These are phyloP conservation scores for Platycheirus albimanus DNA, from an alignment of 2,888 invertebrate genomes.

Conservation along the genomic window DNA sequence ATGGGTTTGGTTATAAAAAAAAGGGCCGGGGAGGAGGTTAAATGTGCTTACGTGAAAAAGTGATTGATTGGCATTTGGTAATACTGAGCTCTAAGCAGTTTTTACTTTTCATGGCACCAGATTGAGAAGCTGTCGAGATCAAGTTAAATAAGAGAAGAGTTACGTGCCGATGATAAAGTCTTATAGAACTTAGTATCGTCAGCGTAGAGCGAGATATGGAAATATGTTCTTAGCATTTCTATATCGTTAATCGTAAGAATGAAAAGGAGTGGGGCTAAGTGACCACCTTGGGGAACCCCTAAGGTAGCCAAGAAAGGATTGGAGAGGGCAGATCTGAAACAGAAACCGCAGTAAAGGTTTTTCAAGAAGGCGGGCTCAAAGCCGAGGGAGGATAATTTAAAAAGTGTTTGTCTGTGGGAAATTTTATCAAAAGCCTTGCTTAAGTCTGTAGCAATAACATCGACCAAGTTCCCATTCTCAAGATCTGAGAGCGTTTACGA, in stretches of 20 bases:
- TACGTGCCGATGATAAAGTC: neutral
- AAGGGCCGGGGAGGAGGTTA: neutral
- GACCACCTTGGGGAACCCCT: neutral
- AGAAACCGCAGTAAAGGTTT: too few relatives aligned
- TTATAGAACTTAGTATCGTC: neutral
- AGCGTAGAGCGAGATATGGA: neutral
- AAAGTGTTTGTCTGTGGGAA: too few relatives aligned
- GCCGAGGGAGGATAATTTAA: too few relatives aligned
- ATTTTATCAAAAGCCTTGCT: too few relatives aligned
- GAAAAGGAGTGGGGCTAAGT: constrained; percentile 1
- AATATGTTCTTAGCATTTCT: neutral
- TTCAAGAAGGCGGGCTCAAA: too few relatives aligned
- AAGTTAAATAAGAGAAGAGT: neutral
- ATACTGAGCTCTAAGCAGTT: constrained; percentile 1
- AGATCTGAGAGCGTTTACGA: too few relatives aligned
- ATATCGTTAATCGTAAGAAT: neutral
- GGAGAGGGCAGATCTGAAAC: too few relatives aligned
- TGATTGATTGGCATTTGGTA: neutral
- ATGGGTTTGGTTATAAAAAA: neutral
- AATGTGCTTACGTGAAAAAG: neutral
- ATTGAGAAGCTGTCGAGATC: too few relatives aligned
- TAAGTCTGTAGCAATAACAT: too few relatives aligned
- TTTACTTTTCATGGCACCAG: neutral
- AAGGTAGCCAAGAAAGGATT: neutral
- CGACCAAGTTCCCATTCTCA: too few relatives aligned